These are phyloP conservation scores for Cotesia vestalis DNA, from an alignment of 1,140 invertebrate genomes.

Conservation along the genomic window DNA sequence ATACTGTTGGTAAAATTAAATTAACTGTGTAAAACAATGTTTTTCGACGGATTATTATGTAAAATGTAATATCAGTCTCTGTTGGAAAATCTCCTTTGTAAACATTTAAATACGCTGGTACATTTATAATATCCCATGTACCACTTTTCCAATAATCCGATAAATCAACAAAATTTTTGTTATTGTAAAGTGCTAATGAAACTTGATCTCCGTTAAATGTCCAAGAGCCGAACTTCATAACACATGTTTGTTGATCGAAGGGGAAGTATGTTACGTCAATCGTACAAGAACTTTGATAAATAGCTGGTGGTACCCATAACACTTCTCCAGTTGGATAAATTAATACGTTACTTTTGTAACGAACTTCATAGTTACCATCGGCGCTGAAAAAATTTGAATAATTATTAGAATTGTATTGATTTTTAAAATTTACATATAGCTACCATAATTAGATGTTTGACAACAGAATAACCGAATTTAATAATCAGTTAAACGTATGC, in stretches of 20 bases:
- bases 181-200: slow-evolving; percentile 90
- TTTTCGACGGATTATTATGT: slow-evolving; percentile 95
- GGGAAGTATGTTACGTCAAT: slow-evolving; percentile 99
- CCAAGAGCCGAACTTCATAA: slow-evolving; percentile 98
- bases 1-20: slow-evolving; percentile 96
- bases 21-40: slow-evolving; percentile 99
- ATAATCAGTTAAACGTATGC: no score
- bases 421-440: no score
- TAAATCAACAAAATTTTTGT: slow-evolving; percentile 94
- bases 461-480: no score
- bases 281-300: slow-evolving; percentile 96
- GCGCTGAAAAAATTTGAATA: slow-evolving; percentile 72
- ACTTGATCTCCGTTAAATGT: slow-evolving; percentile 96
- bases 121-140: slow-evolving; percentile 99
- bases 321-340: slow-evolving; percentile 90
- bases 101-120: slow-evolving; percentile 91
- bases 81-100: slow-evolving; percentile 84
- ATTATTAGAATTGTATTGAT: neutral
- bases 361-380: slow-evolving; percentile 91
- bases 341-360: slow-evolving; percentile 90
- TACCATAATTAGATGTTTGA: no score
- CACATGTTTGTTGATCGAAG: slow-evolving; percentile 95
- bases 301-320: slow-evolving; percentile 97
- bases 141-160: slow-evolving; percentile 98
- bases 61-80: slow-evolving; percentile 96